Evolutionary conservation across 1,140 invertebrate species (phyloP), one percentile per base, ranked within the genome.

Genomic region (Aporrectodea caliginosa): DNA sequence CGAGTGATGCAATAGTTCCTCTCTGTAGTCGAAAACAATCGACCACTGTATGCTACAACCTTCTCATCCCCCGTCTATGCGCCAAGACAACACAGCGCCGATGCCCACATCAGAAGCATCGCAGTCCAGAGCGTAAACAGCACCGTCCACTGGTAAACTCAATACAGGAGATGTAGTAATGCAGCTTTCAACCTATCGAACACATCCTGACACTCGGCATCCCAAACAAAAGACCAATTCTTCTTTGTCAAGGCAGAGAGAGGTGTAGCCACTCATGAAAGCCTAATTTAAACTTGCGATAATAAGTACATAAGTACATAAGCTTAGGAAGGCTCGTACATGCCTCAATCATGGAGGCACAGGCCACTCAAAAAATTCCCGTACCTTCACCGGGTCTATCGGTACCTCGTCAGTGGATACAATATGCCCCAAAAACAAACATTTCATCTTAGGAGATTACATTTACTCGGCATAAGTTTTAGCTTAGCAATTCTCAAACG

Each of bases 381-480:
- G 16, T 16, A 73, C 33, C 69, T 83, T 80, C 12, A n/a, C 43
- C 33, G 73, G 43, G n/a, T 75, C 80, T 12, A 75, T 76, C 16
- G 32, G 30, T 1, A 83, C 29, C n/a, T 78, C 82, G 29, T 82
- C 75, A 1, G 22, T 31, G 16, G 68, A 73, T 12, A 83, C 76
- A 16, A 34, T 29, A 79, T 85, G 85, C 0, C 89, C 89, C 32
- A 90, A 79, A 88, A 90, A 30, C 80, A 79, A 2, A 90, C 72
- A 73, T 87, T 81, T 22, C 73, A 79, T 72, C 87, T 78, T 68
- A 34, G 72, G 1, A 79, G 30, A 14, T 22, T 29, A 77, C 84
- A 87, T 83, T 90, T 90, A 76, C 83, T 78, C 0, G 88, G 81
- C 58, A 88, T 90, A 0, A 90, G 83, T 35, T 88, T 90, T 1